Evolutionary conservation across 2,113 vertebrate genomes (phyloP), one percentile per base, ranked within the genome.

Genomic region (Macheiramphus alcinus): DNA sequence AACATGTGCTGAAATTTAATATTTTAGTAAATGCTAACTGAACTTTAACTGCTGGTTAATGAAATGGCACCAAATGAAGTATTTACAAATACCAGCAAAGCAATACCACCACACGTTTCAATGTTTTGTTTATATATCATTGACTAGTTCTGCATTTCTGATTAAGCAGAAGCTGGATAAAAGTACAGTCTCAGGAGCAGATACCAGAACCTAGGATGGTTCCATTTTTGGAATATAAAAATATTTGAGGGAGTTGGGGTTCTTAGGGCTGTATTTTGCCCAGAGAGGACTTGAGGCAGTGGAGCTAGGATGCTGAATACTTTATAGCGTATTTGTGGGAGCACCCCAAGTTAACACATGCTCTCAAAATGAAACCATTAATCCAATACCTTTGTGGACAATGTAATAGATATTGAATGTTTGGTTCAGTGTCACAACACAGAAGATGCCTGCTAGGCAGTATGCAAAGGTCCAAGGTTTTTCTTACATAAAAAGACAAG

Each of bases 1-100:
- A 86, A 3, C 18, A 73, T 76, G 22, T 95, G 56, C 68, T 90
- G 67, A 71, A 96, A 94, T 92, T 31, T 52, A 88, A 20, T 90
- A 32, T 67, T 93, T 86, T 73, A 73, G 29, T 61, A 75, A 85
- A 50, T 52, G 31, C 43, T 85, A 67, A 88, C 79, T 63, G 85
- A 85, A 75, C 56, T 91, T 92, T 62, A 93, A 70, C 53, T 85
- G 78, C 53, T 86, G 67, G 53, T 88, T 94, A 94, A 90, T 93
- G 84, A 90, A 94, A 76, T 76, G 50, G 58, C 63, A 76, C 42
- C 72, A 76, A 73, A 58, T 65, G 67, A 86, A 68, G 66, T 65
- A 38, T 76, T 88, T 90, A 73, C 58, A 86, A 88, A 92, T 50
- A 55, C 31, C 84, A 80, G 61, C 55, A 79, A 82, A 91, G 62